Evolutionary conservation across 1,140 invertebrate species (phyloP).

Genomic region (Drosophila ercepeae): DNA sequence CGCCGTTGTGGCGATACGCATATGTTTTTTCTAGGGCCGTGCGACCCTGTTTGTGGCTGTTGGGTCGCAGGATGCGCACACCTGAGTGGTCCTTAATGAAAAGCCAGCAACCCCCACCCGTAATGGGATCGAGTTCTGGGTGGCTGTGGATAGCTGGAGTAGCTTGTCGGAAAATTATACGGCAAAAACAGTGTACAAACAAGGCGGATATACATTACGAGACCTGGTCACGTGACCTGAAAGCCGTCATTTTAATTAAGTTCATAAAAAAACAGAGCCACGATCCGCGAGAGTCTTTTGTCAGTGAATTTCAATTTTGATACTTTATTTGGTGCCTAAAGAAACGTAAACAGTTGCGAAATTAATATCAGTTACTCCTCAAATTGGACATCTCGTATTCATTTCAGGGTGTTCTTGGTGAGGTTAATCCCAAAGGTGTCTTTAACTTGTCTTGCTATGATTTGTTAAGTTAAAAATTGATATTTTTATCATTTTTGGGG

Average conservation of each 20-base stretch:
- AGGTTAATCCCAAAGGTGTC: background rate
- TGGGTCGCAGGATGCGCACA: constrained; percentile 59
- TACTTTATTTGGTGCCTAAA: constrained; percentile 16
- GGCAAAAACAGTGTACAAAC: constrained; percentile 37
- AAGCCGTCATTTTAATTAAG: constrained; percentile 80
- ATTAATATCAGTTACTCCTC: background rate
- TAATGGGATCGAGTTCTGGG: constrained; percentile 36
- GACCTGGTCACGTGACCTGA: constrained; percentile 72
- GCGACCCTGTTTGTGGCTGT: constrained; percentile 62
- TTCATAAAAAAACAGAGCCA: constrained; percentile 77
- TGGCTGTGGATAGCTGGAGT: constrained; percentile 34
- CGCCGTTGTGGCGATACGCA: constrained; percentile 73
- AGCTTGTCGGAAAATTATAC: constrained; percentile 41
- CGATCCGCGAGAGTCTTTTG: constrained; percentile 68
- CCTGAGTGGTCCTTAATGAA: constrained; percentile 75
- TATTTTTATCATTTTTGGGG: background rate
- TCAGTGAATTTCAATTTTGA: constrained; percentile 48
- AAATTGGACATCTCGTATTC: background rate
- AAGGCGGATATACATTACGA: constrained; percentile 83
- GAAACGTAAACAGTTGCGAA: background rate
- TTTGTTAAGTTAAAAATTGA: background rate
- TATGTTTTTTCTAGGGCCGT: constrained; percentile 72
- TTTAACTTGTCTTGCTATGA: background rate
- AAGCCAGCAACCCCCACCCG: constrained; percentile 35
- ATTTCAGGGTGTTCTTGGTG: background rate